Base-by-base conservation (phyloP, 2,113 vertebrate species). In the Lutjanus erythropterus region DNA sequence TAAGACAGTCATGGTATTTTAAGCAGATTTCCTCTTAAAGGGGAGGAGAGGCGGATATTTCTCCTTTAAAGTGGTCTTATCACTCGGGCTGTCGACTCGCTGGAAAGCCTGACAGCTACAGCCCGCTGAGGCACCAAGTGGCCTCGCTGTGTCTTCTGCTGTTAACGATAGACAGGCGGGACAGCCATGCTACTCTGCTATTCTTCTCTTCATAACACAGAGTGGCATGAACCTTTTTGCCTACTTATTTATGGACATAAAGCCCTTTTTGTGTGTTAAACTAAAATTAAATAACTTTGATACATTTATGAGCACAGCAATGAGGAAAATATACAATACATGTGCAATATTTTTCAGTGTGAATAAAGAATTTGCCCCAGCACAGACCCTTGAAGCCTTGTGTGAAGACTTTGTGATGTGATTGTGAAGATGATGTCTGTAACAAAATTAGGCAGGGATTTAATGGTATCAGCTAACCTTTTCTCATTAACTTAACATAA, bases 11-110 rank as follows among this genome's bases (percentile, higher is more conserved):
- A 70, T 86, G 82, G 86, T 94, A 88, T 87, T 93, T 91, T 77
- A 37, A 86, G 89, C 84, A 94, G 88, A 93, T 93, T 94, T 88
- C 75, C 82, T 92, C 85, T 88, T 75, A 81, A 91, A 92, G 84
- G 88, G 66, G 84, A 83, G 80, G 73, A 87, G 76, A 87, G 61
- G 68, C 52, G 85, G 88, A 90, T 78, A 84, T 85, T 82, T 91
- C 78, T 81, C 78, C 75, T 85, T 89, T 76, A 75, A 56, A 92
- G 85, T 92, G 84, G 86, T 37, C 69, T 90, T 86, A 86, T 81
- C 73, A 41, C 52, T 42, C 31, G 14, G 65, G 81, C 91, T 86
- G 70, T 86, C 65, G 72, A 65, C 77, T 89, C 84, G 80, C 23
- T 80, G 53, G 83, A 88, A 71, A 79, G 77, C 78, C 87, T 82